Evolutionary conservation across 92 coral and sea anemone species (phyloP), one percentile per base, ranked within the genome.

Genomic region (Porites cylindrica): DNA sequence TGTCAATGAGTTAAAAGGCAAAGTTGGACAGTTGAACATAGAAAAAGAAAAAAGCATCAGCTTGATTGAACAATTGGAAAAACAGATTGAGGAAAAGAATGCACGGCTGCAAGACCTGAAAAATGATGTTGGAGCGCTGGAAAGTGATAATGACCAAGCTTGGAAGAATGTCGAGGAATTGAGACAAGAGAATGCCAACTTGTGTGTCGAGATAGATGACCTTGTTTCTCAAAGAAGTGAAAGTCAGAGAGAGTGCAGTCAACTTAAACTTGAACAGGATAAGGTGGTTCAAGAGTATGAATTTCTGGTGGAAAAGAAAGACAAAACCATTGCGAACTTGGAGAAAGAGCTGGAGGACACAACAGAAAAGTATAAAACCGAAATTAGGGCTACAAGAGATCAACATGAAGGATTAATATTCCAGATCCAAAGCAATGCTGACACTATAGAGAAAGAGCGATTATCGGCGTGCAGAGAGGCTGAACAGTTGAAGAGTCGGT

Each of bases 71-170:
- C 75, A 90, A 24, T 73, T 82, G 5, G 67, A 82, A 70, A 80
- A 86, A 32, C 76, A 87, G 8, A 69, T 95, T 47, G 83, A 68
- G 68, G 89, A 94, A 76, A 93, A 93, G 82, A 98, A 96, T 76
- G 84, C 47, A 14, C 80, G 75, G 23, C 62, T 92, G 72, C 80
- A 83, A 60, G 94, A 81, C 51, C 76, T 89, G 88, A 62, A 10
- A 53, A 78, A 74, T 18, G 77, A 72, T 8, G 38, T 83, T 66
- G 58, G 67, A 50, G 82, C 8, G 29, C 69, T 88, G 16, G 82
- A 88, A 76, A 51, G 38, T 10, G 26, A 81, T 17, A 83, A 80
- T 21, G 87, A 65, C 17, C 81, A 88, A 43, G 86, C 91, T 81
- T 80, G 87, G 87, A 74, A 81, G 62, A 79, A 32, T 16, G 74